phyloP scores from a whole-genome alignment of 1,140 invertebrate species.

The Drosophila tropicalis region DNA sequence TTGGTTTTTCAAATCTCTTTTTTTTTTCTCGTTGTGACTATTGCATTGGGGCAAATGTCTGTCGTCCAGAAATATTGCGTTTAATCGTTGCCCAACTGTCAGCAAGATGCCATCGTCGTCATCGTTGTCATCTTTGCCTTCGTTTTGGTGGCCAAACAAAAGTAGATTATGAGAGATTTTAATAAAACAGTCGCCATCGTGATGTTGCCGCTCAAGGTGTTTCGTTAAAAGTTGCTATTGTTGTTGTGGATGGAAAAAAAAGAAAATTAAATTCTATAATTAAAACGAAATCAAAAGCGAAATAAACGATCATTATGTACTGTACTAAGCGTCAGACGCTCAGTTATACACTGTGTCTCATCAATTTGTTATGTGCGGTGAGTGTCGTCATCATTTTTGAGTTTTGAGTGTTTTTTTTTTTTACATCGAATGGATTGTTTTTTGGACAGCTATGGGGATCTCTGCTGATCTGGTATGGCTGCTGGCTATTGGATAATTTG shows the following conservation, averaged over 20 bases:
- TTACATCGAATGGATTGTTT: conserved; percentile 52
- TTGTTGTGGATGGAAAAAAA: conserved; percentile 22
- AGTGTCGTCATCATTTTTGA: conserved; percentile 42
- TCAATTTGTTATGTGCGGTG: conserved; percentile 67
- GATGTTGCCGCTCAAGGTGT: conserved; percentile 69
- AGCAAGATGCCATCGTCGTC: conserved; percentile 39
- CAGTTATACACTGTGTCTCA: conserved; percentile 55
- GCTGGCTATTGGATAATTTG: conserved; percentile 67
- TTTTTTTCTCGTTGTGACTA: conserved; percentile 36
- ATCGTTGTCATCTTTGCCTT: neutral
- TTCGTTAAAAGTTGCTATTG: conserved; percentile 29
- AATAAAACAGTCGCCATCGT: conserved; percentile 39
- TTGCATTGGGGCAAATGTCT: conserved; percentile 55
- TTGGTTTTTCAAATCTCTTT: conserved; percentile 39
- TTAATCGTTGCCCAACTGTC: conserved; percentile 57
- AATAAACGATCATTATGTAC: conserved; percentile 50
- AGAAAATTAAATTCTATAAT: neutral
- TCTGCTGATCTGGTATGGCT: conserved; percentile 73
- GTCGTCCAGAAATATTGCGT: conserved; percentile 26
- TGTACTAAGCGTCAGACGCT: conserved; percentile 57
- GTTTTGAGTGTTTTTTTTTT: conserved; percentile 12
- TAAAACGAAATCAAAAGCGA: conserved; percentile 9
- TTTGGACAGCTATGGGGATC: conserved; percentile 55
- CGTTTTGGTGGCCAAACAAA: conserved; percentile 55
- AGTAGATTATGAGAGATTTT: conserved; percentile 59